These are phyloP conservation scores for Tetrapedia diversipes DNA, from an alignment of 2,888 invertebrate genomes.

Conservation along the genomic window DNA sequence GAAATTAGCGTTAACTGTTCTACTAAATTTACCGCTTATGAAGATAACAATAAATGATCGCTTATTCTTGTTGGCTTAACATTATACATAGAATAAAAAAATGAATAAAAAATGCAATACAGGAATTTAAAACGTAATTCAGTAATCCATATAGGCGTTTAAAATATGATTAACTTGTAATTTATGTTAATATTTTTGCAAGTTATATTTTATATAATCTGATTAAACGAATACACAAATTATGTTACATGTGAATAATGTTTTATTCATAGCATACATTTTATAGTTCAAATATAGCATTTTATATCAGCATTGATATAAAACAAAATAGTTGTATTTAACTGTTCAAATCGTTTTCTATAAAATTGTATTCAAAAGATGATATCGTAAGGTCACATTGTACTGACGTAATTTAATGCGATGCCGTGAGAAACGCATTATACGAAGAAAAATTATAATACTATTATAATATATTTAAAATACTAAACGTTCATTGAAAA, in stretches of 20 bases:
- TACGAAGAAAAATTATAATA: too few species aligned
- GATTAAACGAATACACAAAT: too few species aligned
- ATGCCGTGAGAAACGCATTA: not conserved
- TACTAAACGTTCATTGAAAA: not conserved
- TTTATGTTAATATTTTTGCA: too few species aligned
- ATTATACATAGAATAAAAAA: not conserved
- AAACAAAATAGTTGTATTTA: too few species aligned
- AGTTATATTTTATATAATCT: too few species aligned
- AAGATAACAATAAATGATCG: not conserved
- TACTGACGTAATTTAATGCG: not conserved
- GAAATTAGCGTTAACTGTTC: not conserved
- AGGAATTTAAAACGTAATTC: not conserved
- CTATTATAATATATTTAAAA: not conserved
- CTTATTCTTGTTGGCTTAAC: too few species aligned
- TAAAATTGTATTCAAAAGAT: not conserved
- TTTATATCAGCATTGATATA: too few species aligned
- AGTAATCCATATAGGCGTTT: too few species aligned
- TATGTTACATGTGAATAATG: too few species aligned
- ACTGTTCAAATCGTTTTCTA: not conserved
- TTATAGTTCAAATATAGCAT: not conserved
- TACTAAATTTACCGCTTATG: not conserved
- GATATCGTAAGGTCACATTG: not conserved
- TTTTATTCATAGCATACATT: too few species aligned
- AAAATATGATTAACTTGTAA: too few species aligned
- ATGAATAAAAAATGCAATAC: not conserved